phyloP scores from a whole-genome alignment of 2,113 vertebrate species.

The Mustelus asterias region DNA sequence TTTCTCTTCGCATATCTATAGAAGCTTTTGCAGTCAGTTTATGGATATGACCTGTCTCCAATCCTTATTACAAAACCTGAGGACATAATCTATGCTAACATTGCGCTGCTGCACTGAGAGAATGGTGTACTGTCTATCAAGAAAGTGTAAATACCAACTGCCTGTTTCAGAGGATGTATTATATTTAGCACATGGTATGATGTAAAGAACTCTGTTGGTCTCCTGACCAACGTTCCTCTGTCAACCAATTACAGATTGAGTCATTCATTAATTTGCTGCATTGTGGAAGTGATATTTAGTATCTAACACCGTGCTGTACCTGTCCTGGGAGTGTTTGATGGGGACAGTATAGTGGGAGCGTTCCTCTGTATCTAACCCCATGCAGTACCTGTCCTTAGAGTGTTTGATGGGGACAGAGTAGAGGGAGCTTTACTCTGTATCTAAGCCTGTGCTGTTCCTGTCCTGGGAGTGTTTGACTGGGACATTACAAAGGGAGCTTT shows the following conservation, averaged over 20 bases:
- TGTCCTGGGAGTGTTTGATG: background rate
- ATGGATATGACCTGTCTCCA: no score
- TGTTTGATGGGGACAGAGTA: background rate
- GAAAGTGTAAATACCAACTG: background rate
- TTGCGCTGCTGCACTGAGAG: background rate
- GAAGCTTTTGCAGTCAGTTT: no score
- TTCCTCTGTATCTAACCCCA: background rate
- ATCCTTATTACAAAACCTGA: background rate
- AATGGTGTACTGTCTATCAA: background rate
- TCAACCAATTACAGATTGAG: background rate
- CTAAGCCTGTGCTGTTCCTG: background rate
- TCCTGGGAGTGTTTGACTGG: background rate
- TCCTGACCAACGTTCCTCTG: background rate
- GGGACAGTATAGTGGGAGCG: background rate
- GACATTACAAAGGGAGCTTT: background rate
- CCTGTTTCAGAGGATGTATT: background rate
- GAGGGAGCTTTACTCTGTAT: background rate
- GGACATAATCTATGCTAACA: no score
- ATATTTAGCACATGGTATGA: background rate
- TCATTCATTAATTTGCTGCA: background rate
- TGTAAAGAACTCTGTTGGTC: background rate
- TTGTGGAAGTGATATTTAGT: background rate
- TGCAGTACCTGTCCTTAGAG: background rate
- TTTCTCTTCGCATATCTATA: no score
- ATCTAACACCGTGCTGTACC: background rate